phyloP scores from a whole-genome alignment of 2,113 vertebrate species.

The Syngnathus floridae region DNA sequence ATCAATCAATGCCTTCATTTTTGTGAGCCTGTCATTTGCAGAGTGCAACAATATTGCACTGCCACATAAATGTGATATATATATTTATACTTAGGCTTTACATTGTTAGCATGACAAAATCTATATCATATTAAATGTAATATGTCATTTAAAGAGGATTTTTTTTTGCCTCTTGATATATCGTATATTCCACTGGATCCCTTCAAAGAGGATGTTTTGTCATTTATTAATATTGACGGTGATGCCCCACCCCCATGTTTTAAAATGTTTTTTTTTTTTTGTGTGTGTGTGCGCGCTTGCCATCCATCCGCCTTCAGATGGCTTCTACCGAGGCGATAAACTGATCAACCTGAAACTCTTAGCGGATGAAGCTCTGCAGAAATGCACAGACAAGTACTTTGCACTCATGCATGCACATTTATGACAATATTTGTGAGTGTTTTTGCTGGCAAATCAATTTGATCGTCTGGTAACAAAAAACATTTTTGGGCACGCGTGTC shows the following conservation, averaged over 20 bases:
- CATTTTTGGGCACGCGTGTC: too few species aligned
- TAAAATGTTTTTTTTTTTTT: neutral
- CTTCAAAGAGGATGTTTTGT: neutral
- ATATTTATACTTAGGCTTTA: too few species aligned
- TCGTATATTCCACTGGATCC: neutral
- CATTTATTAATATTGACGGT: neutral
- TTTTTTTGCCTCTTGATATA: neutral
- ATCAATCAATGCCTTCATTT: too few species aligned
- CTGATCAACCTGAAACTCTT: slow-evolving; percentile 89
- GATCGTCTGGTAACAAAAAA: neutral
- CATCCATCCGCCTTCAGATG: slow-evolving; percentile 69
- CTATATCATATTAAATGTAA: neutral
- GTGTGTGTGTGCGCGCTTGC: neutral
- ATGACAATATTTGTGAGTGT: neutral
- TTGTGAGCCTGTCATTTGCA: too few species aligned
- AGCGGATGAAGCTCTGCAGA: slow-evolving; percentile 85
- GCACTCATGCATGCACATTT: neutral
- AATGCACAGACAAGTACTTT: slow-evolving; percentile 86
- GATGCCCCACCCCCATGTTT: neutral
- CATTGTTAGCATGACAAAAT: neutral
- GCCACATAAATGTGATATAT: too few species aligned
- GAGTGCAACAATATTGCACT: too few species aligned
- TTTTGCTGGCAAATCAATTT: neutral
- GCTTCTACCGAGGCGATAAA: slow-evolving; percentile 94
- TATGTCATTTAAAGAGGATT: neutral